These are phyloP conservation scores for Euthynnus affinis DNA, from an alignment of 2,797 vertebrate species.

Conservation along the genomic window DNA sequence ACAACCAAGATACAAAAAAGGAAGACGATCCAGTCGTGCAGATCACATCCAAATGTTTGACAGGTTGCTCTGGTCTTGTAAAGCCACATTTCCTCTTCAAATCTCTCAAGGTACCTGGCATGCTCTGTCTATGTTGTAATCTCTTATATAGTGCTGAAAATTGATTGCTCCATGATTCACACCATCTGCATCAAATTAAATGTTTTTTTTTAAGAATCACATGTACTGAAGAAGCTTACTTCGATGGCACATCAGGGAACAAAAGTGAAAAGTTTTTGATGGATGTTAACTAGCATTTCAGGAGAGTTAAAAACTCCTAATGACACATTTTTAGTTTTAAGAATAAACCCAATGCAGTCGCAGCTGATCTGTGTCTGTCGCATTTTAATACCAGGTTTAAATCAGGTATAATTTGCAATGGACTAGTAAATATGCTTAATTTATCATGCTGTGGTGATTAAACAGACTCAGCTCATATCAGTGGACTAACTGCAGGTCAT, in stretches of 20 bases:
- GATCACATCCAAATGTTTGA: slow-evolving; percentile 52
- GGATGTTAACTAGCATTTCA: background rate
- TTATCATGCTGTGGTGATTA: slow-evolving; percentile 50
- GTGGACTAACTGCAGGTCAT: slow-evolving; percentile 26
- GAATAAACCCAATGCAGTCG: slow-evolving; percentile 13
- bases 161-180: background rate
- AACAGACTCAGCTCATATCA: slow-evolving; percentile 32
- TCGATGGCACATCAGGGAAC: background rate
- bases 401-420: slow-evolving; percentile 39
- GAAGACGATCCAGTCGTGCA: slow-evolving; percentile 48
- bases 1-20: slow-evolving; percentile 44
- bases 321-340: background rate
- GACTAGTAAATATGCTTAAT: slow-evolving; percentile 23
- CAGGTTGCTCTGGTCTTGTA: slow-evolving; percentile 38
- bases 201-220: too few species aligned
- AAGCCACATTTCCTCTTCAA: slow-evolving; percentile 47
- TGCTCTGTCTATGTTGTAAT: slow-evolving; percentile 27
- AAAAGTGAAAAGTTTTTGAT: slow-evolving; percentile 7
- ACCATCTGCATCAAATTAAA: background rate
- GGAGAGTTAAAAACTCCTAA: background rate
- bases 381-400: slow-evolving; percentile 69
- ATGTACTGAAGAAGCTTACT: background rate
- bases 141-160: slow-evolving; percentile 12
- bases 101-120: slow-evolving; percentile 41
- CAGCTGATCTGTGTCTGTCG: slow-evolving; percentile 27